Percentiles rank a stretch among this genome's conserved stretches.
These are phyloP conservation scores for Tribolium freemani DNA, from an alignment of 2,888 invertebrate species.

Conservation along the genomic window DNA sequence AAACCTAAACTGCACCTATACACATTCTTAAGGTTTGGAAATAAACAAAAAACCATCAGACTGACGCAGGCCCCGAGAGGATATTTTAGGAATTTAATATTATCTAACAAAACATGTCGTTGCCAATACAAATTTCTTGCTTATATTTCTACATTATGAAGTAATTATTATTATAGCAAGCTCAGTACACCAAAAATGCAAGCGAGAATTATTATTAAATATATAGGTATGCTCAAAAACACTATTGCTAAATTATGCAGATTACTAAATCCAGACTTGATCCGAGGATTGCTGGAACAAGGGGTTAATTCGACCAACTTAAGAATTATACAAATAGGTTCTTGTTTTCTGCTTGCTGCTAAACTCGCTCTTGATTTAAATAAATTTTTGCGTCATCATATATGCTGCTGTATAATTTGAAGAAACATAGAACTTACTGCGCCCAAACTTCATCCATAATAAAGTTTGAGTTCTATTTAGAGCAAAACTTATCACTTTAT, in stretches of 20 bases:
- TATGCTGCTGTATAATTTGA: background rate
- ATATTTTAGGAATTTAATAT: slow-evolving; percentile 59
- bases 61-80: slow-evolving; percentile 40
- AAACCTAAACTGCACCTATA: slow-evolving; percentile 50
- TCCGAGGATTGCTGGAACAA: slow-evolving; percentile 25
- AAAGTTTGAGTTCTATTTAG: background rate
- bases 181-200: background rate
- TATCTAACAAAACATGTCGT: slow-evolving; percentile 55
- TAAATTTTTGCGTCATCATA: slow-evolving; percentile 3
- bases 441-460: background rate
- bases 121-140: slow-evolving; percentile 52
- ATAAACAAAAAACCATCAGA: slow-evolving; percentile 32
- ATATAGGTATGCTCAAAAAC: background rate
- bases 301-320: slow-evolving; percentile 29
- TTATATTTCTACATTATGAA: slow-evolving; percentile 28
- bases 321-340: slow-evolving; percentile 23
- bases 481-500: background rate
- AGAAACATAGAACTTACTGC: background rate
- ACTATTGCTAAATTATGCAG: slow-evolving; percentile 16
- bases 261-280: slow-evolving; percentile 20
- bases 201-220: slow-evolving; percentile 2
- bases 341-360: slow-evolving; percentile 3
- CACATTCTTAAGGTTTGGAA: slow-evolving; percentile 49
- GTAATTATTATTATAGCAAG: slow-evolving; percentile 6
- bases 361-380: slow-evolving; percentile 7